Percentiles rank a stretch among this genome's conserved stretches.
Evolutionary conservation across 2,113 vertebrate species (phyloP).

Genomic region (Acanthisitta chloris): DNA sequence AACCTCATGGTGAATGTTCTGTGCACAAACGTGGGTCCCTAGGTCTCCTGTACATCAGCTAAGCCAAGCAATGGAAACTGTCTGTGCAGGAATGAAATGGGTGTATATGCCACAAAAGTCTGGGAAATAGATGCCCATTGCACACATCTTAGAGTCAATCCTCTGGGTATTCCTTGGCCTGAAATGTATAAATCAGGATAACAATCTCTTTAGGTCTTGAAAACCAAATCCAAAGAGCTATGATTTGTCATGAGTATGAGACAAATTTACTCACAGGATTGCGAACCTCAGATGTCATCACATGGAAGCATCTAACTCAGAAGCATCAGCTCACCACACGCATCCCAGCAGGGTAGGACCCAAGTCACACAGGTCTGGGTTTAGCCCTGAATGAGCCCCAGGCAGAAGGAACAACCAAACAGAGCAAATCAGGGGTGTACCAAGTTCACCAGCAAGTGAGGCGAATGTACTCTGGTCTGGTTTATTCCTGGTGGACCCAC

Average conservation of each 20-base stretch:
- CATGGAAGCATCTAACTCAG: background rate
- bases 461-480: accelerated
- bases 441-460: background rate
- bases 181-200: background rate
- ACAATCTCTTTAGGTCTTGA: background rate
- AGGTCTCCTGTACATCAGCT: background rate
- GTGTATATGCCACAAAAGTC: background rate
- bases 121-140: background rate
- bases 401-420: background rate
- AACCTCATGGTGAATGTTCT: background rate
- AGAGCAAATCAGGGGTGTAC: background rate
- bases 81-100: background rate
- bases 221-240: background rate
- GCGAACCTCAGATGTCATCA: background rate
- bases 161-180: background rate
- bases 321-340: background rate
- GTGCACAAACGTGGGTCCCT: background rate
- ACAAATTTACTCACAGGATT: background rate
- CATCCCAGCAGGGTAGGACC: background rate
- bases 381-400: background rate
- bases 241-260: background rate
- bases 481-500: background rate
- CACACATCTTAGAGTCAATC: background rate
- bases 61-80: background rate
- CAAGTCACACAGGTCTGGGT: background rate